Evolutionary conservation across 2,113 vertebrate species (phyloP), one percentile per base, ranked within the genome.

Genomic region (Spilogale gracilis): DNA sequence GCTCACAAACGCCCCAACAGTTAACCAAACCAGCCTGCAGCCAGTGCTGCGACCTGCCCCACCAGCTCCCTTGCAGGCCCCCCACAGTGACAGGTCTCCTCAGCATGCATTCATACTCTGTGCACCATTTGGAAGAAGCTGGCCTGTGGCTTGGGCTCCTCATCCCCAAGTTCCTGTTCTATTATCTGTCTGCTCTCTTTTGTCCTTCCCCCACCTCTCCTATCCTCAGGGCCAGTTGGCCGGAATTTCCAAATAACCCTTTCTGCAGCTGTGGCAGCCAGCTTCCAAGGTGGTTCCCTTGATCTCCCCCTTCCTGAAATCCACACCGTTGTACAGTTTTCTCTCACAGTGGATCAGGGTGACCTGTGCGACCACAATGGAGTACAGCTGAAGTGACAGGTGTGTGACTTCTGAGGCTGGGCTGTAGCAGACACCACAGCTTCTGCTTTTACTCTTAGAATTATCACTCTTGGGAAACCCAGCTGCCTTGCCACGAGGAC

Each of bases 21-120:
- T 25, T 21, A 76, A 56, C 23, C 50, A n/a, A 58, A 30, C 60
- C 1, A 9, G 85, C 30, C 16, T 27, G n/a, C 13, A 73, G 91
- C 18, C 52, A 20, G 54, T 14, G 25, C 52, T 61, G 16, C 0
- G 2, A 27, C 56, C 48, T 14, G 71, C 48, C 84, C 58, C 0
- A 13, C 6, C 71, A 21, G 71, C 32, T 45, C 14, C 2, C 45
- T 27, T 54, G 9, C 16, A 73, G 54, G 17, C 3, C 45, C 8
- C 21, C 32, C 52, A 0, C 0, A 7, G n/a, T 11, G 23, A 82
- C 27, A n/a, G n/a, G 4, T n/a, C 27, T 85, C 65, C 32, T 65
- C 30, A n/a, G 48, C 9, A 0, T 23, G 23, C 5, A 11, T 27
- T 73, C 56, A 13, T 4, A 9, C 23, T 58, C 18, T 6, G 1